Evolutionary conservation across 2,888 invertebrate species (phyloP).

Genomic region (Synanthedon tipuliformis): DNA sequence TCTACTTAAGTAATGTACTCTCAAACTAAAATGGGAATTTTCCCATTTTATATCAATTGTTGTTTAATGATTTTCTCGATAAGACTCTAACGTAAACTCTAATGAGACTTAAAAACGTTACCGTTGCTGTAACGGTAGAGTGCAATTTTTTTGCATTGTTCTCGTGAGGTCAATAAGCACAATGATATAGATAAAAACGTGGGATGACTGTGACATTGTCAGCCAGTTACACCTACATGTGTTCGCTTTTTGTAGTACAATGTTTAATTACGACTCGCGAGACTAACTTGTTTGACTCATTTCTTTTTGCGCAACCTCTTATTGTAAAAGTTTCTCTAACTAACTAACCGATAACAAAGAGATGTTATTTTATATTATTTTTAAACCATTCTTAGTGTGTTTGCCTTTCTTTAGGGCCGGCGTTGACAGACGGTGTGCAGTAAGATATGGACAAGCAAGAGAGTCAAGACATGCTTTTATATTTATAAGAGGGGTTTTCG

Average conservation of each 20-base stretch:
- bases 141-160: slow-evolving; percentile 19
- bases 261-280: neutral
- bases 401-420: too few species aligned
- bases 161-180: slow-evolving; percentile 33
- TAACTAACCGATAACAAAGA: slow-evolving; percentile 3
- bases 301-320: slow-evolving; percentile 18
- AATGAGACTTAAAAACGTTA: neutral
- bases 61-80: too few species aligned
- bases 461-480: too few species aligned
- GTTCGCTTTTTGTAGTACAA: slow-evolving; percentile 1
- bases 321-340: slow-evolving; percentile 6
- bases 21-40: too few species aligned
- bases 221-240: slow-evolving; percentile 20
- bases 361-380: slow-evolving; percentile 2
- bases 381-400: too few species aligned
- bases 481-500: too few species aligned
- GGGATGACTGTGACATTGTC: slow-evolving; percentile 35
- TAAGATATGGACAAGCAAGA: too few species aligned
- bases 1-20: too few species aligned
- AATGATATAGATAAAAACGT: slow-evolving; percentile 41
- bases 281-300: slow-evolving; percentile 1
- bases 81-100: neutral
- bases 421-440: too few species aligned
- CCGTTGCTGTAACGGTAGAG: neutral
- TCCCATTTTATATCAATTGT: too few species aligned